These are phyloP conservation scores for Pocillopora damicornis DNA, from an alignment of 64 coral and sea anemone genomes.

Conservation along the genomic window DNA sequence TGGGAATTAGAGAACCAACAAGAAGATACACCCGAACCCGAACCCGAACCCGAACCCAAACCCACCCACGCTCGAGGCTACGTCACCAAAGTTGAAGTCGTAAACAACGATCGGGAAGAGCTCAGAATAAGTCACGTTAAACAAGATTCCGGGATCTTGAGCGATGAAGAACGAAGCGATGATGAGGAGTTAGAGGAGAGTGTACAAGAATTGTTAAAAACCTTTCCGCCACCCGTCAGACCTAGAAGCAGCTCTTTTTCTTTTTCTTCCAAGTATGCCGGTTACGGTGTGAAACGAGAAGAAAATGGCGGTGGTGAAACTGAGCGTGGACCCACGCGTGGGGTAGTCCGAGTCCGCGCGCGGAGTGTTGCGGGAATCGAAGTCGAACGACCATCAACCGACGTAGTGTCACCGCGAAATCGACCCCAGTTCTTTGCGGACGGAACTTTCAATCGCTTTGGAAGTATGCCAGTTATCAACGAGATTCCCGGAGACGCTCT, in stretches of 20 bases:
- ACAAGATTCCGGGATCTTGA: slow-evolving; percentile 84
- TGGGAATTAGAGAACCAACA: slow-evolving; percentile 56
- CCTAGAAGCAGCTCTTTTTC: slow-evolving; percentile 37
- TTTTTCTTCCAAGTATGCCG: neutral
- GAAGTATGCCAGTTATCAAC: slow-evolving; percentile 83
- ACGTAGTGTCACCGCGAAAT: neutral
- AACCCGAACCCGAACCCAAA: neutral
- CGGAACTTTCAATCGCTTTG: slow-evolving; percentile 38
- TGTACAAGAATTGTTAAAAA: neutral
- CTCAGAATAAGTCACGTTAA: slow-evolving; percentile 52
- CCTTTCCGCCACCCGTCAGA: neutral
- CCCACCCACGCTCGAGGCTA: neutral
- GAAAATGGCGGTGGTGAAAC: neutral
- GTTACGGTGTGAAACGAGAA: neutral
- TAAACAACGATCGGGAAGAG: neutral
- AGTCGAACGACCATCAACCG: neutral
- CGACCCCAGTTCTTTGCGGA: slow-evolving; percentile 39
- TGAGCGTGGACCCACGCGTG: neutral
- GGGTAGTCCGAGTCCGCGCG: neutral
- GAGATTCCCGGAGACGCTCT: slow-evolving; percentile 51
- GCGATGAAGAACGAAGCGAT: slow-evolving; percentile 54
- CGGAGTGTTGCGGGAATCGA: neutral
- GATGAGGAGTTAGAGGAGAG: slow-evolving; percentile 22
- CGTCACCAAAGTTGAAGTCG: slow-evolving; percentile 52
- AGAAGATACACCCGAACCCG: neutral